phyloP scores from a whole-genome alignment of 2,888 invertebrate genomes.

The Drosophila subsilvestris region DNA sequence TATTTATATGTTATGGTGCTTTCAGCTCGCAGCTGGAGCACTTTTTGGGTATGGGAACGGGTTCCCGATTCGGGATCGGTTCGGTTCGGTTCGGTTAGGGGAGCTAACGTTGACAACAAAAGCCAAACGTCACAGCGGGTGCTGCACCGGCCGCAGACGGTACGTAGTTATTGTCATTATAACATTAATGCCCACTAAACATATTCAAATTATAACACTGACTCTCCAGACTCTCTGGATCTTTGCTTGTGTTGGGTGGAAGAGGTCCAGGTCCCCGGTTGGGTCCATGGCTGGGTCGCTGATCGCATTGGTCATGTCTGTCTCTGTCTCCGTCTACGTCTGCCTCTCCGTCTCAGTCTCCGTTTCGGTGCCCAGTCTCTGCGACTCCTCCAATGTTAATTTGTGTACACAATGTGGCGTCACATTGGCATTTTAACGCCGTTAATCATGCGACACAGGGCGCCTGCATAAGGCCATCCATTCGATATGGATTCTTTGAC shows the following conservation, averaged over 20 bases:
- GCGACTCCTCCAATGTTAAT: constrained; percentile 64
- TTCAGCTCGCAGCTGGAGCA: constrained; percentile 54
- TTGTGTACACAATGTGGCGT: constrained; percentile 82
- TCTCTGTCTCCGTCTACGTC: neutral
- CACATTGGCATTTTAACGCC: constrained; percentile 83
- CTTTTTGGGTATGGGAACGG: constrained; percentile 31
- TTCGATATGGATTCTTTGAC: constrained; percentile 49
- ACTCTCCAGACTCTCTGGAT: constrained; percentile 5
- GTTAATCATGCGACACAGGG: constrained; percentile 82
- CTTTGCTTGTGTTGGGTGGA: constrained; percentile 6
- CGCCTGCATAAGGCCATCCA: constrained; percentile 71
- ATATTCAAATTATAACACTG: constrained; percentile 81
- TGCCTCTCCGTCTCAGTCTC: neutral
- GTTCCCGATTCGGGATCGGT: constrained; percentile 14
- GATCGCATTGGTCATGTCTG: constrained; percentile 35
- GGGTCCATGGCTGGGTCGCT: constrained; percentile 25
- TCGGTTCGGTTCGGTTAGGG: constrained; percentile 16
- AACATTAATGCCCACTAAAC: constrained; percentile 82
- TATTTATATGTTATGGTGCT: constrained; percentile 62
- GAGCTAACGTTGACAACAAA: constrained; percentile 75
- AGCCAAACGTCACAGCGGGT: constrained; percentile 77
- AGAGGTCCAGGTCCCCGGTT: constrained; percentile 17
- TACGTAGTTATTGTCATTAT: constrained; percentile 81
- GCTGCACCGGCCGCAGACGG: constrained; percentile 65
- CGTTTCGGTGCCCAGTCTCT: constrained; percentile 1